Percentiles rank a stretch among this genome's conserved stretches.
Conservation (phyloP, 2,113 vertebrate genomes). For the Phoenicopterus ruber region DNA sequence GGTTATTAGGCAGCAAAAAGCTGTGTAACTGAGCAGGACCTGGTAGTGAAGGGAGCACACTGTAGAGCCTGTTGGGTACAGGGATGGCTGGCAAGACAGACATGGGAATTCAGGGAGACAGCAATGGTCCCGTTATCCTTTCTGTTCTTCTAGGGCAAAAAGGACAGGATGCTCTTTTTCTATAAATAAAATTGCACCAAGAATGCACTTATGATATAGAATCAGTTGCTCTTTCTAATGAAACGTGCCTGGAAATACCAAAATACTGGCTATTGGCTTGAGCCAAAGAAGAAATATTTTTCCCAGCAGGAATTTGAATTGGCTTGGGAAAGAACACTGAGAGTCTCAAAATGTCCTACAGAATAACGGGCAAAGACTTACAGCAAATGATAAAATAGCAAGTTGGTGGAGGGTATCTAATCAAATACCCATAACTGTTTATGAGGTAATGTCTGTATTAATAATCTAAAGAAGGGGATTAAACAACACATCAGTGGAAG, state of each 20-base stretch:
- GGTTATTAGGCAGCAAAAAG: background rate
- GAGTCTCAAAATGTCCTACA: background rate
- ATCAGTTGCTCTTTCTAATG: background rate
- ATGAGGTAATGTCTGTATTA: conserved; percentile 57
- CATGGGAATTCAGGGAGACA: background rate
- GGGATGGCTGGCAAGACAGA: background rate
- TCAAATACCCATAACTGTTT: background rate
- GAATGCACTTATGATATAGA: background rate
- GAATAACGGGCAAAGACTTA: background rate
- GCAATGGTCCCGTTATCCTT: background rate
- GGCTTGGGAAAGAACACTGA: background rate
- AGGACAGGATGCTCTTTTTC: background rate
- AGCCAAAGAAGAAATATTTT: background rate
- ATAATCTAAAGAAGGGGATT: background rate
- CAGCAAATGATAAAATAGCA: background rate
- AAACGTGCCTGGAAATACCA: background rate
- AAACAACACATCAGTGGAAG: background rate
- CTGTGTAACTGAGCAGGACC: background rate
- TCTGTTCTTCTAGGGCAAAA: background rate
- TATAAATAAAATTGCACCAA: background rate
- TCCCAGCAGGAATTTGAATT: background rate
- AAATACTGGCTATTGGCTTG: background rate
- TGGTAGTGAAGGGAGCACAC: background rate
- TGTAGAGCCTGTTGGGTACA: background rate
- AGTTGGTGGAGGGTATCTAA: conserved; percentile 28